These are phyloP conservation scores for Petromus typicus DNA, from an alignment of 2,113 vertebrate species.

Conservation along the genomic window DNA sequence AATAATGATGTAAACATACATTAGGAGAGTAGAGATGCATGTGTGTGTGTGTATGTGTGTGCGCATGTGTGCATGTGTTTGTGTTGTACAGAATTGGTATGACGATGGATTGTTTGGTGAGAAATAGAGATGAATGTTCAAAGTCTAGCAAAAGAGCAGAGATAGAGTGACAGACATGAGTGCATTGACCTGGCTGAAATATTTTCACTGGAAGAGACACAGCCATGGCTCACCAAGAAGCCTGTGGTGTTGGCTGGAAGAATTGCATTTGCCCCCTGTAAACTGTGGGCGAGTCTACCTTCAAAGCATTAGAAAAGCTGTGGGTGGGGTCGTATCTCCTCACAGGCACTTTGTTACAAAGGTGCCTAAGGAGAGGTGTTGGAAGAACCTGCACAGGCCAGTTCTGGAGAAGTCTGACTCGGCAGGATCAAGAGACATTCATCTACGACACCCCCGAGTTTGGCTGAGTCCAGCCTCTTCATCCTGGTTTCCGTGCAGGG, in stretches of 20 bases:
- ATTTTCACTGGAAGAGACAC: too few species aligned
- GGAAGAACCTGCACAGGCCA: too few species aligned
- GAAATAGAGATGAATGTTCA: neutral
- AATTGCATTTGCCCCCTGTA: neutral
- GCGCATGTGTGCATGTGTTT: too few species aligned
- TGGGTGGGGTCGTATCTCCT: neutral
- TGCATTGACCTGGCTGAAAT: neutral
- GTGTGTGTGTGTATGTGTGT: neutral
- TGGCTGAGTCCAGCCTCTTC: neutral
- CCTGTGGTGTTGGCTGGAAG: accelerated
- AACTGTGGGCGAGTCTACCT: neutral
- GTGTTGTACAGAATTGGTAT: neutral
- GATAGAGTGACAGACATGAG: neutral
- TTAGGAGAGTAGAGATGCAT: neutral
- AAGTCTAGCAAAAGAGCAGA: neutral
- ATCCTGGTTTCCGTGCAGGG: neutral
- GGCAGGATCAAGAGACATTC: neutral
- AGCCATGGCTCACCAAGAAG: neutral
- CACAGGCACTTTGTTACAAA: neutral
- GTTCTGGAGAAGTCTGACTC: neutral
- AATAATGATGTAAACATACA: neutral
- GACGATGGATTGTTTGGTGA: neutral
- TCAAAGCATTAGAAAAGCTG: neutral
- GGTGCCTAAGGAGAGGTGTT: neutral
- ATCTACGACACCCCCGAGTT: too few species aligned